Conservation (phyloP, 2,113 vertebrate species). For the Phalacrocorax brasilianus region DNA sequence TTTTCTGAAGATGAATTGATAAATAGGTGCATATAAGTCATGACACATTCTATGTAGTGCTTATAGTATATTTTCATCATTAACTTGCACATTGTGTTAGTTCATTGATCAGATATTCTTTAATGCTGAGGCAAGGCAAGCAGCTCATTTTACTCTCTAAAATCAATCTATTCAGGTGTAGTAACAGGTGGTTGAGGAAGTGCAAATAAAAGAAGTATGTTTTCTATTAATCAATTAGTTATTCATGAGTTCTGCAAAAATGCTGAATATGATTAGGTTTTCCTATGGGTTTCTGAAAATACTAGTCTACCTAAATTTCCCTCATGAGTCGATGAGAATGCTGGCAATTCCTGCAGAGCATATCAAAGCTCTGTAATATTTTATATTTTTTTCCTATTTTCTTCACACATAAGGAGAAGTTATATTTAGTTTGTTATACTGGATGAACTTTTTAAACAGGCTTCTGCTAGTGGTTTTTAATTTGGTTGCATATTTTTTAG, state of each 20-base stretch:
- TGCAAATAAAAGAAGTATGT: background rate
- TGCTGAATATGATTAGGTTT: background rate
- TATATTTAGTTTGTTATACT: background rate
- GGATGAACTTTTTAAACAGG: background rate
- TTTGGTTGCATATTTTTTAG: background rate
- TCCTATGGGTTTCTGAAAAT: background rate
- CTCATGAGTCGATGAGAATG: background rate
- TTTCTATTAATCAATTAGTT: background rate
- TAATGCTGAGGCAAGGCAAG: background rate
- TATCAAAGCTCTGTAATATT: background rate
- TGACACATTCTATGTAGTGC: too few relatives aligned
- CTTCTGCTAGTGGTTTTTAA: background rate
- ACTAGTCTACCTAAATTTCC: background rate
- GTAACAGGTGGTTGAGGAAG: background rate
- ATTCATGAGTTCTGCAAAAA: background rate
- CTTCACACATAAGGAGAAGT: background rate
- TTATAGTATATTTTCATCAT: background rate
- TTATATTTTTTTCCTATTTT: background rate
- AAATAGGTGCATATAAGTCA: background rate
- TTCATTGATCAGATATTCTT: background rate
- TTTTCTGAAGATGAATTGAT: background rate
- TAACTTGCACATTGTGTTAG: background rate
- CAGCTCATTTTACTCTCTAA: background rate
- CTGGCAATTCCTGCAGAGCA: background rate
- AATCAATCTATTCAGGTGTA: background rate